A percentile compares a stretch with the other conserved stretches of the same genome.
phyloP scores from a whole-genome alignment of 2,888 invertebrate genomes.

The Scaeva pyrastri region DNA sequence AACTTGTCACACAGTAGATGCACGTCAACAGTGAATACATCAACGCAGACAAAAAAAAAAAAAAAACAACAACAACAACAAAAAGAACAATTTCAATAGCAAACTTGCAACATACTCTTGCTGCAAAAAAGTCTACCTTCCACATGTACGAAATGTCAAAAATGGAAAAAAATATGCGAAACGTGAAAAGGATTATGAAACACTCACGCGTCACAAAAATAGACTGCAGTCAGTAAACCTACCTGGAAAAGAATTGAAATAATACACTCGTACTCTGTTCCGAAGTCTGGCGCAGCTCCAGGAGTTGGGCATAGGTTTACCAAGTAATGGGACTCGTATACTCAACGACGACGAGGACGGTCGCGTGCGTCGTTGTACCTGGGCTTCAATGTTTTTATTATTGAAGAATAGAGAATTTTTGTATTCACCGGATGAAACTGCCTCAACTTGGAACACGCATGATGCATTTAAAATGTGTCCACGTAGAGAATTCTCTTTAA shows the following conservation, averaged over 20 bases:
- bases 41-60: neutral
- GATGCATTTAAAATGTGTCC: slow-evolving; percentile 57
- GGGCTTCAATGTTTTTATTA: neutral
- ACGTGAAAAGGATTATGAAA: slow-evolving; percentile 63
- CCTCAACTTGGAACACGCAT: slow-evolving; percentile 58
- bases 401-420: slow-evolving; percentile 35
- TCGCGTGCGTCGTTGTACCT: too few species aligned
- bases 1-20: slow-evolving; percentile 60
- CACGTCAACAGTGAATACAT: slow-evolving; percentile 32
- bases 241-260: slow-evolving; percentile 25
- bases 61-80: too few species aligned
- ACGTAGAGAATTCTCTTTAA: slow-evolving; percentile 42
- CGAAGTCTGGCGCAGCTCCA: neutral
- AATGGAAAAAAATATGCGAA: slow-evolving; percentile 46
- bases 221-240: slow-evolving; percentile 24
- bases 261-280: neutral
- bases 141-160: slow-evolving; percentile 51
- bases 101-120: slow-evolving; percentile 35
- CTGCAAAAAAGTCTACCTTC: neutral
- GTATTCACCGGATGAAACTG: slow-evolving; percentile 68
- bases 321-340: too few species aligned
- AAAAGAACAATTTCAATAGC: slow-evolving; percentile 18
- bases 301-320: too few species aligned
- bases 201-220: slow-evolving; percentile 55
- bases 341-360: too few species aligned